phyloP scores from a whole-genome alignment of 2,113 vertebrate genomes.

The Oryzias melastigma region DNA sequence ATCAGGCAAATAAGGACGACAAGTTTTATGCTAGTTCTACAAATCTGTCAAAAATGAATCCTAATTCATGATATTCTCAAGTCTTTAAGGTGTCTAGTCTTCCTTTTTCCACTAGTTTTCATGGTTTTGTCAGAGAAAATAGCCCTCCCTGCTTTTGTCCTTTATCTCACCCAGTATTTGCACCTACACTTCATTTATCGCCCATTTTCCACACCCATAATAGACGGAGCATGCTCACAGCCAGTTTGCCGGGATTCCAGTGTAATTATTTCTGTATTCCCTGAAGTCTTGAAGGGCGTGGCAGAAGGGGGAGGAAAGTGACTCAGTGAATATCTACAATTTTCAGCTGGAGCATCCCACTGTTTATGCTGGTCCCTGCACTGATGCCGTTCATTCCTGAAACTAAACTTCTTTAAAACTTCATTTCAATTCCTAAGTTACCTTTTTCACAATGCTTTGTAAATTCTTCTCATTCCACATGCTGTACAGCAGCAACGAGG shows the following conservation, averaged over 20 bases:
- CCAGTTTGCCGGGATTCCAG: constrained; percentile 66
- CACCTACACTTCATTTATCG: neutral
- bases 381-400: neutral
- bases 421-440: constrained; percentile 41
- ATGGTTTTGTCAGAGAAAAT: too few relatives aligned
- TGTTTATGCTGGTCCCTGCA: neutral
- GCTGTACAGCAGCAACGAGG: constrained; percentile 83
- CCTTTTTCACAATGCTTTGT: constrained; percentile 85
- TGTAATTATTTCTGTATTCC: constrained; percentile 38
- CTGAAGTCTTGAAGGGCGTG: constrained; percentile 38
- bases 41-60: neutral
- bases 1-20: neutral
- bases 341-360: constrained; percentile 5
- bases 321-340: constrained; percentile 10
- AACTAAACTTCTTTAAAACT: neutral
- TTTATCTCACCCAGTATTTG: neutral
- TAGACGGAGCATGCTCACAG: constrained; percentile 25
- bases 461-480: constrained; percentile 88
- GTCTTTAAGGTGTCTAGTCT: too few relatives aligned
- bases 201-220: neutral
- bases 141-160: too few relatives aligned
- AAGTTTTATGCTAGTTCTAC: neutral
- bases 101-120: too few relatives aligned
- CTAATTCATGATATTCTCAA: neutral
- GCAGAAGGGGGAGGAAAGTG: constrained; percentile 47